phyloP scores from a whole-genome alignment of 2,113 vertebrate genomes.

The Cynoglossus semilaevis region DNA sequence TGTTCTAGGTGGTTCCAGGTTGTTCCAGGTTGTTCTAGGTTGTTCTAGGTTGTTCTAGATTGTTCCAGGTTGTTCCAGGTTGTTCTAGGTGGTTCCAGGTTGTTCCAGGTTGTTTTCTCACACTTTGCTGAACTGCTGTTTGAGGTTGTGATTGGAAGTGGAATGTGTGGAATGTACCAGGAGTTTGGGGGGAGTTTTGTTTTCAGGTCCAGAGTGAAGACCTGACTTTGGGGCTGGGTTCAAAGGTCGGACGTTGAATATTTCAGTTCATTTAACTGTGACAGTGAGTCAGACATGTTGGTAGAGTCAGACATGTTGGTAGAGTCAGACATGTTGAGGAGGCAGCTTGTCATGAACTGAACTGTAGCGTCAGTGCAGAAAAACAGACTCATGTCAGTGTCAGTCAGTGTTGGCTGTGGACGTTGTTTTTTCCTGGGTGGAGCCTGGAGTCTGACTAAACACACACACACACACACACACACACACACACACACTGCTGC shows the following conservation, averaged over 20 bases:
- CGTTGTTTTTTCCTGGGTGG: conserved; percentile 39
- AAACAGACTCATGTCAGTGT: not conserved
- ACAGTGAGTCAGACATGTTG: no score
- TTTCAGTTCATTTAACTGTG: no score
- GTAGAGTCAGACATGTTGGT: no score
- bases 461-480: not conserved
- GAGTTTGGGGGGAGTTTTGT: conserved; percentile 5
- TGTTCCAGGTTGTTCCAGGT: not conserved
- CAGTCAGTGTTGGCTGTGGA: conserved; percentile 16
- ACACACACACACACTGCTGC: conserved; percentile 45
- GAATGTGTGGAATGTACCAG: conserved; percentile 4
- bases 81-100: not conserved
- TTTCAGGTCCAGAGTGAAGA: conserved; percentile 3
- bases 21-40: no score
- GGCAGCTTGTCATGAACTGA: no score
- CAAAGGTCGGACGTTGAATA: not conserved
- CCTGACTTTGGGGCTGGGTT: not conserved
- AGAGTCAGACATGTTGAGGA: no score
- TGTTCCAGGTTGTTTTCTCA: no score
- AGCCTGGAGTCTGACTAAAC: no score
- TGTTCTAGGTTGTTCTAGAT: no score
- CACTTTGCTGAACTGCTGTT: not conserved
- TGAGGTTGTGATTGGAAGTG: not conserved
- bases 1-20: not conserved
- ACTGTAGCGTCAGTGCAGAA: no score